phyloP scores from a whole-genome alignment of 1,140 invertebrate species.

The Muscidifurax raptorellus region DNA sequence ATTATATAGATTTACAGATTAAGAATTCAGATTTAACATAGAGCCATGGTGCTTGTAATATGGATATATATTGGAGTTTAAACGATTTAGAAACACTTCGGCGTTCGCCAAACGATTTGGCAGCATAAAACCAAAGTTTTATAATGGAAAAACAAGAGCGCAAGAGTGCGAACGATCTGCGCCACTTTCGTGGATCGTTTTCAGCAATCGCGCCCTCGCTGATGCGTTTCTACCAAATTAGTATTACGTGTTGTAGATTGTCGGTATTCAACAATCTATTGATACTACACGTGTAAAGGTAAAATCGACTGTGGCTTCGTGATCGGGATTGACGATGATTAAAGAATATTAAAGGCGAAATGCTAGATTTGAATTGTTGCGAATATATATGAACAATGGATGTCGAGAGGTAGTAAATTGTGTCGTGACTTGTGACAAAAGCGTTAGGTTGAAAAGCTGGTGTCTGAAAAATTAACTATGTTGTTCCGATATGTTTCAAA shows the following conservation, averaged over 20 bases:
- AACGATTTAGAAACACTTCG: constrained; percentile 41
- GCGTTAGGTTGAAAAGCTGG: not conserved
- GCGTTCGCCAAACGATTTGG: constrained; percentile 31
- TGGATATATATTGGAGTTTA: constrained; percentile 40
- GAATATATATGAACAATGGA: not conserved
- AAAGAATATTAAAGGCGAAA: not conserved
- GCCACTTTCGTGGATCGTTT: not conserved
- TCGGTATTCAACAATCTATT: constrained; percentile 40
- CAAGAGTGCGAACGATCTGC: not conserved
- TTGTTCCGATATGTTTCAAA: not conserved
- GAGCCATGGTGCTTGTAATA: constrained; percentile 42
- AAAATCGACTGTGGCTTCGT: constrained; percentile 43
- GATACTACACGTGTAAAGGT: not conserved
- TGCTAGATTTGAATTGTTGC: not conserved
- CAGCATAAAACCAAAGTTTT: constrained; percentile 48
- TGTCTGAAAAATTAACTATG: not conserved
- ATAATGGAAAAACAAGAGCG: constrained; percentile 14
- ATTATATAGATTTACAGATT: constrained; percentile 46
- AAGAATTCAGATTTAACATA: constrained; percentile 40
- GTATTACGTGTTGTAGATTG: constrained; percentile 45
- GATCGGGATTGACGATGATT: constrained; percentile 17
- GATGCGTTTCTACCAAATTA: constrained; percentile 45
- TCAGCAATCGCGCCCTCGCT: constrained; percentile 19
- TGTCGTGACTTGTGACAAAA: too few species aligned
- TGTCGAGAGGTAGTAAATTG: too few species aligned